Evolutionary conservation across 2,888 invertebrate genomes (phyloP).

Genomic region (Meghimatium bilineatum): DNA sequence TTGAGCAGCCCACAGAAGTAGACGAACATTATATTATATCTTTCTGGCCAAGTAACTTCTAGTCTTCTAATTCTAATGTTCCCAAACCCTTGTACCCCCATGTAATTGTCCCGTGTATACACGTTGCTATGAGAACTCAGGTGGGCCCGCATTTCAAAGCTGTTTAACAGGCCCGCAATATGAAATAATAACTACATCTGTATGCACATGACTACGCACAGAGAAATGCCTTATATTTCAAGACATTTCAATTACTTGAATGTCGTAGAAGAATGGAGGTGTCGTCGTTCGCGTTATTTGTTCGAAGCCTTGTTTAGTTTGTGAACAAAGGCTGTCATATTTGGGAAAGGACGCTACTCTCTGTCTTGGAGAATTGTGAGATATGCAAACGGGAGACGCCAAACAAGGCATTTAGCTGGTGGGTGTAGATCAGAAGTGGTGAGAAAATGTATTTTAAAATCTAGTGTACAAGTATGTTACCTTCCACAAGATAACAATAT

Average conservation of each 20-base stretch:
- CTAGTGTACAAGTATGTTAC: background rate
- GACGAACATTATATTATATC: background rate
- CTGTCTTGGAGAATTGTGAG: background rate
- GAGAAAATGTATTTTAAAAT: background rate
- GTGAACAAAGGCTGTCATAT: constrained; percentile 17
- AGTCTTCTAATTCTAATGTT: background rate
- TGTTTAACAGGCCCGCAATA: constrained; percentile 9
- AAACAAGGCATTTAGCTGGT: background rate
- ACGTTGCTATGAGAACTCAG: background rate
- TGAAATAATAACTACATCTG: constrained; percentile 14
- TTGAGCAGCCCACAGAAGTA: background rate
- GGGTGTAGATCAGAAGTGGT: too few species aligned
- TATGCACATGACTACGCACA: constrained; percentile 16
- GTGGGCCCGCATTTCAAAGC: background rate
- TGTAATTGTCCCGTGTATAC: background rate
- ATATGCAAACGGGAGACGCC: background rate
- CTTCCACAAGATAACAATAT: background rate
- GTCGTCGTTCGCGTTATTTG: constrained; percentile 12
- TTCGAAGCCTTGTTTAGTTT: constrained; percentile 2
- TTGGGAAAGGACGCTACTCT: constrained; percentile 3
- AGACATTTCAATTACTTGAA: constrained; percentile 20
- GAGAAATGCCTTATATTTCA: background rate
- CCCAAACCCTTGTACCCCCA: background rate
- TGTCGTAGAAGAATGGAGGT: constrained; percentile 10
- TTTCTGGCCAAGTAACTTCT: background rate